Conservation (phyloP, 2,797 vertebrate genomes). For the Coracias cyanogaster region DNA sequence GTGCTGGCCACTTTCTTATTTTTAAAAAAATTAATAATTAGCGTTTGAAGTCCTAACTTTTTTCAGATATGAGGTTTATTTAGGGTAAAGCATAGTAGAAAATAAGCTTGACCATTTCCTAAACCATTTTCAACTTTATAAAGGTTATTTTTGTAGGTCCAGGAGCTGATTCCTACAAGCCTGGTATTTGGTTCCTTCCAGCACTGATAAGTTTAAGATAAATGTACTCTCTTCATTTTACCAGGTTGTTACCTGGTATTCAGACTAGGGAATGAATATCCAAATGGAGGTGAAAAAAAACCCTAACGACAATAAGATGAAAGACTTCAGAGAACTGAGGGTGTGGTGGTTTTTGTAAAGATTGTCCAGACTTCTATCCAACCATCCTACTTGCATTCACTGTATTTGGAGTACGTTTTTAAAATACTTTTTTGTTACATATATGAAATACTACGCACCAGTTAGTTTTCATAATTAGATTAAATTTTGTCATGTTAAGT, state of each 20-base stretch:
- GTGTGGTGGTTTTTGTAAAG: neutral
- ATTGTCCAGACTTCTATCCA: fast-evolving
- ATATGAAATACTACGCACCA: neutral
- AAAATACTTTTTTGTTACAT: neutral
- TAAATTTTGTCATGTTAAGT: fast-evolving
- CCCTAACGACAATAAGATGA: neutral
- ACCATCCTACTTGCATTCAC: neutral
- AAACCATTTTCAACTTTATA: neutral
- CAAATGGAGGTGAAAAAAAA: neutral
- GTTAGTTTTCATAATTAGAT: neutral
- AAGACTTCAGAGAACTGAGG: neutral
- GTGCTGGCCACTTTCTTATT: neutral
- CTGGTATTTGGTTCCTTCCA: neutral
- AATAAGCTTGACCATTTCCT: neutral
- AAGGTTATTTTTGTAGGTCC: neutral
- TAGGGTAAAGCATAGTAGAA: neutral
- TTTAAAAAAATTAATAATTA: neutral
- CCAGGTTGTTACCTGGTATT: neutral
- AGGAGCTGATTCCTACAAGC: fast-evolving
- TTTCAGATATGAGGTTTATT: neutral
- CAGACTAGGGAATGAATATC: neutral
- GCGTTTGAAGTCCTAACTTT: neutral
- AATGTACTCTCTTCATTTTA: too few relatives aligned
- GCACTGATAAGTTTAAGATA: neutral
- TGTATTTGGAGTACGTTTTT: neutral